Base-by-base conservation (phyloP, 2,113 vertebrate genomes). In the Marmota monax region DNA sequence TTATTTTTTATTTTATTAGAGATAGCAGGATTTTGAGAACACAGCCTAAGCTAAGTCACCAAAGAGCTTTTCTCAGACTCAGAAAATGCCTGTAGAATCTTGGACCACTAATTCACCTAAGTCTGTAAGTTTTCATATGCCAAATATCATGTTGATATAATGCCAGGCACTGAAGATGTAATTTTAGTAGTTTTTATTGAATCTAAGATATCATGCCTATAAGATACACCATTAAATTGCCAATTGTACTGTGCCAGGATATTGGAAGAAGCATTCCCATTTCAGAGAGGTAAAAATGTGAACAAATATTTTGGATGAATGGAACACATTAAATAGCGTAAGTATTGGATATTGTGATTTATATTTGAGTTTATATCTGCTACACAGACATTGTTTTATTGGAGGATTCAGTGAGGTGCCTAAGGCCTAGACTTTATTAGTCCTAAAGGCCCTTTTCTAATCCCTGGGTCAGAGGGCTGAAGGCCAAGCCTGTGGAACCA, bases 211-310 rank as follows among this genome's bases (percentile, higher is more conserved):
- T 3, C 2, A 7, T 9, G 18, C 92, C 34, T 61, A 23, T 70
- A 67, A 89, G 73, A 74, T 53, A 79, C 1, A 77, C 13, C 18
- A 58, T 72, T 76, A 95, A 84, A 27, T 23, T 72, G 58, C 8
- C 45, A 87, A 16, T 61, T 80, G 48, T 27, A 39, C 4, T 16
- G 22, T 51, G 42, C 27, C 58, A 83, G 39, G 45, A 29, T 61
- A 18, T 78, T n/a, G 17, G 82, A 83, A 94, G 73, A 85, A 34
- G 5, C 2, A 69, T 39, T 92, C 6, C 45, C 12, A 48, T 42
- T 94, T 92, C 11, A 73, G 67, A 90, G 58, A 82, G n/a, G 4
- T 39, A 73, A 92, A 90, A 83, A 53, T 79, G n/a, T 70, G 14
- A 80, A 74, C 95, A 37, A 58, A 8, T 23, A 61, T 56, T 84